Base-by-base conservation (phyloP, 2,888 invertebrate species). In the Meiosimyza decipiens region DNA sequence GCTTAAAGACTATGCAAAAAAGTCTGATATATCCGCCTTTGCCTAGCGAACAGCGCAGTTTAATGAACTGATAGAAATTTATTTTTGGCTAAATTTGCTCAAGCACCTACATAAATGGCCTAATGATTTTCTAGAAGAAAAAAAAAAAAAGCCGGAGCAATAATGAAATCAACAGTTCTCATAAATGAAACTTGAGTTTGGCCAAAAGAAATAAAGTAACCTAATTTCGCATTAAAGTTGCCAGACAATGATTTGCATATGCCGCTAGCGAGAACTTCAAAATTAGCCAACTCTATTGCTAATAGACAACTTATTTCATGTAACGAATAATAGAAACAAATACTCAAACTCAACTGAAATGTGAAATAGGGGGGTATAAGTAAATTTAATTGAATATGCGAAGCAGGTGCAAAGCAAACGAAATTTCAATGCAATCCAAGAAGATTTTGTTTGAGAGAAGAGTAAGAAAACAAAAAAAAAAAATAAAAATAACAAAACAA, bases 381-480 rank as follows among this genome's bases (percentile, higher is more conserved):
- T 16, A 18, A 51, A 52, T 16, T 52, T 47, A 50, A 70, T 62
- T 52, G 15, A 12, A 49, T 62, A 71, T 73, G 73, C 73, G 54
- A 68, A 49, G 68, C 71, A 71, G 63, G 73, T 71, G 40, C 47
- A 60, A 40, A 62, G 63, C 18, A 22, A 73, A 67, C 71, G 63
- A 63, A 62, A 67, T 63, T 67, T 67, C 51, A 73, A 71, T 73
- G 63, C 71, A 73, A 50, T 64, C 7, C 40, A 65, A 40, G 28
- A 68, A 49, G 50, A 59, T 49, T 18, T 15, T 16, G 7, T 33
- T 18, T 5, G 47, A 55, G 15, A 28, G 13, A 28, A n/a, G 22
- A 60, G 33, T 18, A 18, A 62, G 52, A 18, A 28, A 4, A 65
- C 15, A 47, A 59, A 28, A 6, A 59, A 49, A 57, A 18, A 57